These are phyloP conservation scores for Limenitis camilla DNA, from an alignment of 2,888 invertebrate genomes.

Conservation along the genomic window DNA sequence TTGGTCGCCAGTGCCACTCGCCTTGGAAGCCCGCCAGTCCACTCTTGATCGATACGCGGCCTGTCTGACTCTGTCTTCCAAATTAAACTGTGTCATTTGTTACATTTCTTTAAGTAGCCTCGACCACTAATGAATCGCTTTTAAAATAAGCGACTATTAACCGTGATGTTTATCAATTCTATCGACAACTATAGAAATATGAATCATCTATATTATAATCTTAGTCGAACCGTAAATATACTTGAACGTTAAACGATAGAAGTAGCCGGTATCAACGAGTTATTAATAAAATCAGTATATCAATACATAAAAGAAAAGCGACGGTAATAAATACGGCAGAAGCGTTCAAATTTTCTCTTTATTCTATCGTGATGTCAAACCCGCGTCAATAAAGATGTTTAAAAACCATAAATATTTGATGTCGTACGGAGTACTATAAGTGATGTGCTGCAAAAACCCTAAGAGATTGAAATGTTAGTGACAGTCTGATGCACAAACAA, in stretches of 20 bases:
- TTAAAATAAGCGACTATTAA: conserved; percentile 38
- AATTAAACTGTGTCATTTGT: conserved; percentile 72
- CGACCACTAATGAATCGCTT: conserved; percentile 54
- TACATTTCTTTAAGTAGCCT: conserved; percentile 62
- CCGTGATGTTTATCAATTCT: conserved; percentile 25
- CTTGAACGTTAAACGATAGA: not conserved
- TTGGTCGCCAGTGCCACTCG: too few species aligned
- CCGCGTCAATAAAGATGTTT: conserved; percentile 71
- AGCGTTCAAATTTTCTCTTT: conserved; percentile 46
- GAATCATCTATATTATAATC: conserved; percentile 2
- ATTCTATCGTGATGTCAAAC: conserved; percentile 54
- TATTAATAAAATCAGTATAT: conserved; percentile 24
- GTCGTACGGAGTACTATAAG: conserved; percentile 49
- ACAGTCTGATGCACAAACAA: conserved; percentile 70
- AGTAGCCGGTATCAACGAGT: not conserved
- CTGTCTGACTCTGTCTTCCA: conserved; percentile 69
- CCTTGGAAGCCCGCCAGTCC: conserved; percentile 66
- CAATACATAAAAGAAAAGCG: conserved; percentile 29
- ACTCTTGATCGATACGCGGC: conserved; percentile 63
- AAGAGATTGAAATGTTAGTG: conserved; percentile 70
- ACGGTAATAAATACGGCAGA: conserved; percentile 42
- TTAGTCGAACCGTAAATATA: not conserved
- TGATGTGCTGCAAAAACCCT: conserved; percentile 62
- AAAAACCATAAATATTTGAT: conserved; percentile 69
- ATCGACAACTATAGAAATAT: conserved; percentile 16